A percentile compares a stretch with the other conserved stretches of the same genome.
phyloP scores from a whole-genome alignment of 2,113 vertebrate genomes.

The Bos taurus region ARS-UCD2.0 NC_037338.1:77421001-77421500 shows the following conservation, averaged over 20 bases:
- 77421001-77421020: neutral
- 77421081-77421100: neutral
- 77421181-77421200: neutral
- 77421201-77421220: neutral
- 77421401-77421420: neutral
- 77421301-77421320: neutral
- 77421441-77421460: neutral
- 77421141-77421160: neutral
- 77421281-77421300: neutral
- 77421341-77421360: neutral
- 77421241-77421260: neutral
- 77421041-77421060: fast-evolving
- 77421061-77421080: neutral
- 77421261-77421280: neutral
- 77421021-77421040: neutral
- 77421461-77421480: neutral
- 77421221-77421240: neutral
- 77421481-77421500: neutral
- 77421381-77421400: neutral
- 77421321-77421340: neutral
- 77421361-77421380: neutral
- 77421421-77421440: neutral
- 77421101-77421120: neutral
- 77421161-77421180: neutral
- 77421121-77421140: neutral